Evolutionary conservation across 1,140 invertebrate genomes (phyloP), one percentile per base, ranked within the genome.

Genomic region (Drosophila lowei): DNA sequence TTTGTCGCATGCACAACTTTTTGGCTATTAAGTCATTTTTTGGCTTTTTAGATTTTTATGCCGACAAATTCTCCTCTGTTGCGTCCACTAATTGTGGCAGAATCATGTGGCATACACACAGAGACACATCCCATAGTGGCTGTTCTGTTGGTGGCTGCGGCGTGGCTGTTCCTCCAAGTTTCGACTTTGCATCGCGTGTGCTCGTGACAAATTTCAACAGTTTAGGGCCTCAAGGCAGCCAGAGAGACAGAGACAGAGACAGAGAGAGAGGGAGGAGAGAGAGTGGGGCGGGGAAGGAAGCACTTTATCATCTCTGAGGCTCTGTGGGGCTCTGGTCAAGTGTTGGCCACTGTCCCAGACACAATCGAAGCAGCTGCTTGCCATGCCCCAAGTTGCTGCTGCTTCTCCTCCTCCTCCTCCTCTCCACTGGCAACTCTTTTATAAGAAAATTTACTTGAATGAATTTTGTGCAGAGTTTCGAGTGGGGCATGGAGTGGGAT

Each of bases 1-100:
- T 86, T 86, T 86, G 81, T 86, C 81, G 81, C 81, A 86, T 86
- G 81, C 81, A 68, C 81, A 86, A 86, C 81, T 86, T 86, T 38
- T 88, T 81, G 83, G 81, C 81, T 85, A 85, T 85, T 85, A 85
- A 85, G 81, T 86, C 81, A 85, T 85, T 85, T 86, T 86, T 86
- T 86, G 83, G 83, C 83, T 88, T 86, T 86, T 88, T 78, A 86
- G 70, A 86, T 86, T 80, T 86, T 13, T 38, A 11, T 38, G 34
- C 70, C 81, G 81, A 85, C 81, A 85, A 85, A 85, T 85, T 86
- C 63, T 60, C 58, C 7, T 6, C 25, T 55, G 34, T 38, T 38
- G 9, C 56, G 65, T 70, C 64, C 66, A 70, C 66, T 70, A 70
- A 70, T 70, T 70, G 66, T 65, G 50, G 42, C 56, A 70, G 44